Evolutionary conservation across 2,888 invertebrate genomes (phyloP).

Genomic region (Tetragonula carbonaria): DNA sequence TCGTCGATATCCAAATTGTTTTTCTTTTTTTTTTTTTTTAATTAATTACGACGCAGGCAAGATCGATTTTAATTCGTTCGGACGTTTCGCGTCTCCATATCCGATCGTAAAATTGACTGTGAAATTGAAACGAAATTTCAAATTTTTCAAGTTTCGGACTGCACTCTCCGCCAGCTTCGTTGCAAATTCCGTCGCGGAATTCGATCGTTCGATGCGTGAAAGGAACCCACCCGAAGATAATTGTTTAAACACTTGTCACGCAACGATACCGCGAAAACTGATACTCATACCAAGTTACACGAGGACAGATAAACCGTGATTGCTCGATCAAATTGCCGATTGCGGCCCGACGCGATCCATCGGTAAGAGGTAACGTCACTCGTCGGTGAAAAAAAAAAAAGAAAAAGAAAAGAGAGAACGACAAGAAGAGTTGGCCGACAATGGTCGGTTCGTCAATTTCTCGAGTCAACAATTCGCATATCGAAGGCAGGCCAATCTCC

Average conservation of each 20-base stretch:
- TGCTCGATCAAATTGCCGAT: slow-evolving; percentile 34
- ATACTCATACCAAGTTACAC: slow-evolving; percentile 16
- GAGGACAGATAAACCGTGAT: slow-evolving; percentile 37
- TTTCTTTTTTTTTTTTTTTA: no score
- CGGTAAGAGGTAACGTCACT: background rate
- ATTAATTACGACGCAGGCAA: no score
- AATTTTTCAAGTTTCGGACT: no score
- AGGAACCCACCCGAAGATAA: background rate
- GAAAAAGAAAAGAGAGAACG: background rate
- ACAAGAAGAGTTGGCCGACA: background rate
- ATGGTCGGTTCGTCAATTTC: slow-evolving; percentile 62
- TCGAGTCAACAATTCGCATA: slow-evolving; percentile 61
- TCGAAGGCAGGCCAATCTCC: slow-evolving; percentile 41
- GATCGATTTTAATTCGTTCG: no score
- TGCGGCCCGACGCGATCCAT: background rate
- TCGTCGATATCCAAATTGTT: background rate
- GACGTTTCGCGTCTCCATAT: no score
- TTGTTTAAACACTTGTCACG: slow-evolving; percentile 55
- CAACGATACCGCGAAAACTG: slow-evolving; percentile 26
- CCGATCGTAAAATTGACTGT: no score
- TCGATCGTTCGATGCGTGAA: background rate
- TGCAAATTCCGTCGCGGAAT: background rate
- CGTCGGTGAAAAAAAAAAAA: background rate
- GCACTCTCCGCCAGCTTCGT: no score
- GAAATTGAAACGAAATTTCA: no score